Base-by-base conservation (phyloP, 2,797 vertebrate species). In the Pantherophis alleghaniensis region DNA sequence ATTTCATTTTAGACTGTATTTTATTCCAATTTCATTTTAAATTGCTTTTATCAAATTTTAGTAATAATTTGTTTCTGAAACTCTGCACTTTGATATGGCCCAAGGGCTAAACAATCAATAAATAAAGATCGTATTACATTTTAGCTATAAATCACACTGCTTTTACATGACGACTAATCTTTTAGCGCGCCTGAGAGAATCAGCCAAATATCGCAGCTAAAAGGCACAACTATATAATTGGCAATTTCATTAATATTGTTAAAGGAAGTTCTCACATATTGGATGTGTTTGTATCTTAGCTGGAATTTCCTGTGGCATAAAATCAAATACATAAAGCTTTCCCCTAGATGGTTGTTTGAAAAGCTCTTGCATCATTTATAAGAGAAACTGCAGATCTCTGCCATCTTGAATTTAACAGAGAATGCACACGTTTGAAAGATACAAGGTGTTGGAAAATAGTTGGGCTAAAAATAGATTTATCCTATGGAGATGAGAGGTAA, bases 271-370 rank as follows among this genome's bases (percentile, higher is more conserved):
- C 90, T 95, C 66, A 56, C 14, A 92, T 94, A 94, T 93, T 87
- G 94, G 86, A 0, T 94, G 89, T 55, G 60, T 89, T 93, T 92
- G 47, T 79, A 59, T 94, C 42, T n/a, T 93, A 94, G 74, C 90
- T 87, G 93, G 86, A 91, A 94, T 94, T 1, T 56, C 86, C 56
- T 90, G 93, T 87, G 92, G 91, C 95, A 95, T 87, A 55, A 96
- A 94, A 96, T 92, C 89, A 96, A 95, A 94, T 55, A 92, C 74
- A 87, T 55, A 94, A 94, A 93, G 42, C 24, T 66, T 87, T 90
- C 91, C 0, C 42, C 90, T 91, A 88, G 90, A 89, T 88, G 91
- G 93, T 66, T 91, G 94, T 94, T 59, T 74, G 61, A 93, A 93
- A 93, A 6, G 6, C 91, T 94, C 87, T 92, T 37, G 56, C 9